Evolutionary conservation across 2,888 invertebrate species (phyloP).

Genomic region (Dryomyza anilis): DNA sequence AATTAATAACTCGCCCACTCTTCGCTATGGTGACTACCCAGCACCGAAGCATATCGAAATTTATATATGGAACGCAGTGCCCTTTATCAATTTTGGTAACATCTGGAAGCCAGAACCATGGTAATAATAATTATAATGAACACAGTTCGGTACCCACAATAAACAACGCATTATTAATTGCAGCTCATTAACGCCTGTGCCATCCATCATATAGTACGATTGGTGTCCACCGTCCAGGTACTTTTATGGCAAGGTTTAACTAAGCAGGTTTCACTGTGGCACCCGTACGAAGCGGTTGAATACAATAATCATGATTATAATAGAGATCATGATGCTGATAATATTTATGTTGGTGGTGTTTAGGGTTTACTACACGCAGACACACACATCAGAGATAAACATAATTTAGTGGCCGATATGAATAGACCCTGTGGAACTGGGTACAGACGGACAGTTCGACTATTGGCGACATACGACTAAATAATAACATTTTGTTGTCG

Average conservation of each 20-base stretch:
- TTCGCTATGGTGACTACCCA: too few relatives aligned
- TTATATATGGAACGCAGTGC: neutral
- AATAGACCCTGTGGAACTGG: neutral
- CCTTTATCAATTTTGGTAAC: slow-evolving; percentile 3
- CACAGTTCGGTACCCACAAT: too few relatives aligned
- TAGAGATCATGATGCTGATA: neutral
- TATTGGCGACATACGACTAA: too few relatives aligned
- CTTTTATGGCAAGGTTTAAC: too few relatives aligned
- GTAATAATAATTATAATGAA: neutral
- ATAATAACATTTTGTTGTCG: slow-evolving; percentile 33
- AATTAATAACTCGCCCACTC: too few relatives aligned
- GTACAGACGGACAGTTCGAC: neutral
- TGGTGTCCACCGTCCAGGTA: too few relatives aligned
- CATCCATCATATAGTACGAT: slow-evolving; percentile 48
- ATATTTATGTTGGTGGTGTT: neutral
- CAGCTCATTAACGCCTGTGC: slow-evolving; percentile 51
- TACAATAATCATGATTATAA: too few relatives aligned
- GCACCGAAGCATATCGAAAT: neutral
- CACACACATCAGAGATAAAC: slow-evolving; percentile 15
- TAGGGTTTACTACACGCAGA: too few relatives aligned
- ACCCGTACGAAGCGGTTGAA: too few relatives aligned
- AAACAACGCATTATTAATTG: slow-evolving; percentile 53
- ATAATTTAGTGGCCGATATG: slow-evolving; percentile 28
- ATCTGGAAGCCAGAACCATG: neutral
- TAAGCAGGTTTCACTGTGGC: too few relatives aligned